A percentile compares a stretch with the other conserved stretches of the same genome.
Conservation (phyloP, 1,140 invertebrate species). For the Asobara japonica region DNA sequence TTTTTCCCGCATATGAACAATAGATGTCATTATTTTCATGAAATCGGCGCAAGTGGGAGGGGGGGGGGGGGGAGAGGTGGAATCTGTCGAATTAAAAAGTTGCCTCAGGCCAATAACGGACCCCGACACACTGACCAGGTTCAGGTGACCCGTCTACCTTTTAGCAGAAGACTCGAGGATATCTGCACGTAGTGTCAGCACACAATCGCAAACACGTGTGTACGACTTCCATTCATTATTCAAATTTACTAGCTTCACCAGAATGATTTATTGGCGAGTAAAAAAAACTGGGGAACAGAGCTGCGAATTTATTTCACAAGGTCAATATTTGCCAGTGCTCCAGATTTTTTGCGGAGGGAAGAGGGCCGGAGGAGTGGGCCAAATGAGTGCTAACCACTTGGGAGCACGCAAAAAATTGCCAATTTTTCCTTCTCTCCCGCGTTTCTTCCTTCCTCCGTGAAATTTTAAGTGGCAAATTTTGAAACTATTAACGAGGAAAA, state of each 20-base stretch:
- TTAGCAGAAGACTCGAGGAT: constrained; percentile 33
- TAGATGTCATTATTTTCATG: constrained; percentile 10
- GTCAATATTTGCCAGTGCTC: background rate
- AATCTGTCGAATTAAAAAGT: constrained; percentile 56
- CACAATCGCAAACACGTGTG: constrained; percentile 12
- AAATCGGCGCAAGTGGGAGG: background rate
- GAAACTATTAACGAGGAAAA: no score
- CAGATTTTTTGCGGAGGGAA: no score
- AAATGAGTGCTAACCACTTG: no score
- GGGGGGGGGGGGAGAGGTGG: constrained; percentile 50
- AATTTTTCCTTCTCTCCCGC: no score
- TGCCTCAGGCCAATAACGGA: constrained; percentile 62
- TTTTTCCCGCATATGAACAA: no score
- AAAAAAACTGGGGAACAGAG: background rate
- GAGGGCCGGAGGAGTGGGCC: no score
- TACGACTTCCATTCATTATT: constrained; percentile 29
- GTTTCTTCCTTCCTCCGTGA: no score
- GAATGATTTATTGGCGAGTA: background rate
- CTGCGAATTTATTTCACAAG: no score
- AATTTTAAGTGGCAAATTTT: no score
- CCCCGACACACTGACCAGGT: constrained; percentile 54
- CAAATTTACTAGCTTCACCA: constrained; percentile 25
- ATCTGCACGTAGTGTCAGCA: constrained; percentile 2
- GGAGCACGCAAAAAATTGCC: no score
- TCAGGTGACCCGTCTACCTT: constrained; percentile 41